These are phyloP conservation scores for Enteromius anoplus DNA, from an alignment of 2,797 vertebrate species.

Conservation along the genomic window DNA sequence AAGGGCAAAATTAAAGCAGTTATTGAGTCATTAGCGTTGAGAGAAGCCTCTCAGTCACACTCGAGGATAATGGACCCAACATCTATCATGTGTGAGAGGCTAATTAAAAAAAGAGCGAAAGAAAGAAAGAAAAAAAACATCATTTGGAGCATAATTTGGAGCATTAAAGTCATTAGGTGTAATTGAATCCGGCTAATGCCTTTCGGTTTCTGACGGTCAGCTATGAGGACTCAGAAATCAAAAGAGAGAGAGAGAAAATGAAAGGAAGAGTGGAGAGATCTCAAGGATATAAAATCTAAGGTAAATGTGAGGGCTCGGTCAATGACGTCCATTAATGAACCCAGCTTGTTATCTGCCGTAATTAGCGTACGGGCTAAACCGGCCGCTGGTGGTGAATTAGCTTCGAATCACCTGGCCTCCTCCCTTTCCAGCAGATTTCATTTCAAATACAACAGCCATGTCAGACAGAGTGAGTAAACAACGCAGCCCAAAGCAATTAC, in stretches of 20 bases:
- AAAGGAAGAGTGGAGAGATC: slow-evolving; percentile 57
- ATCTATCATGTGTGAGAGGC: slow-evolving; percentile 83
- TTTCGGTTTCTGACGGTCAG: slow-evolving; percentile 76
- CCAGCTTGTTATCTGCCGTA: slow-evolving; percentile 76
- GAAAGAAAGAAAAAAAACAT: slow-evolving; percentile 46
- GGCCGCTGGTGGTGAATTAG: slow-evolving; percentile 66
- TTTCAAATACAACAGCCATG: slow-evolving; percentile 37
- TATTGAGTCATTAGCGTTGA: slow-evolving; percentile 82
- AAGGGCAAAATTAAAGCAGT: slow-evolving; percentile 67
- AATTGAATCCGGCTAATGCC: slow-evolving; percentile 92
- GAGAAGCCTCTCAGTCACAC: slow-evolving; percentile 83
- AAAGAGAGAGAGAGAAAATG: slow-evolving; percentile 46
- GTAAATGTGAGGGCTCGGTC: slow-evolving; percentile 78
- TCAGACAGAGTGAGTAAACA: slow-evolving; percentile 48
- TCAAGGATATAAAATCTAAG: slow-evolving; percentile 77
- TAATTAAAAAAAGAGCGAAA: slow-evolving; percentile 80
- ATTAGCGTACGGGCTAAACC: slow-evolving; percentile 78
- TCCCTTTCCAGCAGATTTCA: slow-evolving; percentile 36
- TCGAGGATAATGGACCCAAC: slow-evolving; percentile 88
- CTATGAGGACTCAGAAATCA: slow-evolving; percentile 68
- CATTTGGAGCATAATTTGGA: slow-evolving; percentile 78
- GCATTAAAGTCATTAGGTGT: slow-evolving; percentile 89
- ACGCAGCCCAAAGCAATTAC: slow-evolving; percentile 37
- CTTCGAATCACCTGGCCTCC: slow-evolving; percentile 20
- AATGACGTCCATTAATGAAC: slow-evolving; percentile 81